Base-by-base conservation (phyloP, 2,113 vertebrate genomes). In the Bubalus kerabau region DNA sequence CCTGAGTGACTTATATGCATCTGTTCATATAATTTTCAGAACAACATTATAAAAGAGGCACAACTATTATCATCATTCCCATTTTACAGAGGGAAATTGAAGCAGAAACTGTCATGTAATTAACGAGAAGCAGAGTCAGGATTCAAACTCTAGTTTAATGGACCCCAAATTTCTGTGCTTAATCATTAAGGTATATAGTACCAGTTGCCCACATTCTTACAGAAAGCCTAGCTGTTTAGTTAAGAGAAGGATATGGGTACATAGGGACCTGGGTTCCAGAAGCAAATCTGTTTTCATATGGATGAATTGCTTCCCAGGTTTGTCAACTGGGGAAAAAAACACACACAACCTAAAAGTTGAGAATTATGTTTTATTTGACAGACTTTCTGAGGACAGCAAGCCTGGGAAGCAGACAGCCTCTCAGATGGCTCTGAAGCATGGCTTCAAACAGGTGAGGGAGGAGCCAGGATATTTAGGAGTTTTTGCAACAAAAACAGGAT, bases 61-160 rank as follows among this genome's bases (percentile, higher is more conserved):
- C 7, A 80, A 46, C 87, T 64, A 36, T 76, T 64, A 54, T 64
- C n/a, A 80, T 28, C 43, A 90, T 54, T 40, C 24, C 12, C 19
- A 60, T 94, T 95, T 83, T 96, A 60, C n/a, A 87, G 82, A 93
- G 90, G 56, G 10, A 90, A 95, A 92, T 57, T 46, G 17, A 92
- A 52, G 6, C 23, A 78, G 23, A 48, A 17, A 43, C 13, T 36
- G 26, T 97, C 46, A 80, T 15, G 67, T 16, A 87, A 48, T 23
- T 90, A 82, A 67, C 48, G 43, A 95, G n/a, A 64, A 28, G 23
- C 23, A 82, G 9, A 90, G 23, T 28, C 48, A 86, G 50, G 43
- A 96, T 85, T 92, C 14, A 54, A 82, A 96, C 32, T 87, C 52
- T 92, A 24, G 16, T 62, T 10, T 82, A 90, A 94, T 14, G 48